phyloP scores from a whole-genome alignment of 2,888 invertebrate species.

The Andrena hattorfiana region DNA sequence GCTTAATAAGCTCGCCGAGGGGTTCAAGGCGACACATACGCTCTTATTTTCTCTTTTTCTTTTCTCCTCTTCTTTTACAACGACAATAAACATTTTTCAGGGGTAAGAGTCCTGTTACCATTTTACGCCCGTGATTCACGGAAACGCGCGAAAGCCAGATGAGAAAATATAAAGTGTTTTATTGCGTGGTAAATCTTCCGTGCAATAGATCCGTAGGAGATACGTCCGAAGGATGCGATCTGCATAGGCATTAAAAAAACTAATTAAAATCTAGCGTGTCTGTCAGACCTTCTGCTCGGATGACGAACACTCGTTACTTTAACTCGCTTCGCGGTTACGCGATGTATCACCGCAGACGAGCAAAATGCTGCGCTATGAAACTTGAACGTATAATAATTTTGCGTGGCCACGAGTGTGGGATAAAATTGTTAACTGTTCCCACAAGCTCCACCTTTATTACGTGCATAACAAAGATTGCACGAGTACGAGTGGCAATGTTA shows the following conservation, averaged over 20 bases:
- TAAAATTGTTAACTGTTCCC: slow-evolving; percentile 8
- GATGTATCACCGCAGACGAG: background rate
- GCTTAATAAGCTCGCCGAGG: background rate
- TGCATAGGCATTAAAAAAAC: slow-evolving; percentile 77
- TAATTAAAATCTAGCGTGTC: slow-evolving; percentile 69
- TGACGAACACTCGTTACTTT: slow-evolving; percentile 28
- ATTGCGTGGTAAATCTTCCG: slow-evolving; percentile 75
- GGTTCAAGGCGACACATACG: slow-evolving; percentile 2
- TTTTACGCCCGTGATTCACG: slow-evolving; percentile 46
- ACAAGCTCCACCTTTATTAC: background rate
- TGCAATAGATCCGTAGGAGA: slow-evolving; percentile 60
- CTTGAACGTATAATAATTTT: slow-evolving; percentile 21
- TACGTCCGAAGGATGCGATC: slow-evolving; percentile 68
- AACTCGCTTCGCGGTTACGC: slow-evolving; percentile 20
- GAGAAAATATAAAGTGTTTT: slow-evolving; percentile 72
- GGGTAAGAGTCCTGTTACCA: slow-evolving; percentile 40
- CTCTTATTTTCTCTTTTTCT: background rate
- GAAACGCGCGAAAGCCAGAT: slow-evolving; percentile 38
- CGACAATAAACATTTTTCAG: slow-evolving; percentile 24
- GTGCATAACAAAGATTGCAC: background rate
- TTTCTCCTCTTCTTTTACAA: background rate
- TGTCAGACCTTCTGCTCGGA: background rate
- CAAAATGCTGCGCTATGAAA: background rate
- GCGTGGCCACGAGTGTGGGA: background rate
- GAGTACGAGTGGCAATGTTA: too few relatives aligned